A percentile compares a stretch with the other conserved stretches of the same genome.
Conservation (phyloP, 1,140 invertebrate species). For the Vollenhovia emeryi region DNA sequence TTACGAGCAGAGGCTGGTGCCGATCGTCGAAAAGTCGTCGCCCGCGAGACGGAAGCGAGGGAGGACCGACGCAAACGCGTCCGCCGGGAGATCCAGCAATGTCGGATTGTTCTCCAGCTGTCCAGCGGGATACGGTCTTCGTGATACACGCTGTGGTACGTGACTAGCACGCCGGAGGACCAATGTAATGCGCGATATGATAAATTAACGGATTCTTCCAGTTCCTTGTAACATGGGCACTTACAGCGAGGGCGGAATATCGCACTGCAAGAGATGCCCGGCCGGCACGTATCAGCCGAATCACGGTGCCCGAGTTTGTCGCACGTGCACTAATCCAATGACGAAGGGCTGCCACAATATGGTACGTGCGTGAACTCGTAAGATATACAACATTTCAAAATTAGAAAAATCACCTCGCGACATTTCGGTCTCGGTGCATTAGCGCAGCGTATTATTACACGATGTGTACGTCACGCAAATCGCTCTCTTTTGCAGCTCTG, state of each 20-base stretch:
- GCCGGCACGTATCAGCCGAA: conserved; percentile 79
- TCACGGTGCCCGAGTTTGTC: conserved; percentile 78
- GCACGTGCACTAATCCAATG: conserved; percentile 80
- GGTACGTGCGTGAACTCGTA: conserved; percentile 60
- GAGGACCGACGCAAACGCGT: conserved; percentile 10
- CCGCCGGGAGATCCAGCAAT: conserved; percentile 33
- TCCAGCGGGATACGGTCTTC: conserved; percentile 79
- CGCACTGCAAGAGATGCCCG: conserved; percentile 78
- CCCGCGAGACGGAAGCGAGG: conserved; percentile 66
- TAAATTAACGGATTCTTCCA: conserved; percentile 58
- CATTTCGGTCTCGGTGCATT: neutral
- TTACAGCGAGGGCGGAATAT: conserved; percentile 80
- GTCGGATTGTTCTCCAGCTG: conserved; percentile 78
- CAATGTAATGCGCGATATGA: neutral
- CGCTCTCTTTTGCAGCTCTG: conserved; percentile 3
- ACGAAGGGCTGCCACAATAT: conserved; percentile 79
- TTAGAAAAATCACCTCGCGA: neutral
- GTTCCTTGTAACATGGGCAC: conserved; percentile 79
- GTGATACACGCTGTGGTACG: conserved; percentile 77
- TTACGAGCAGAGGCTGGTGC: conserved; percentile 75
- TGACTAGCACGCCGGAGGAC: neutral
- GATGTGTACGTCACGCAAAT: no score
- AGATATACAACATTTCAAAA: neutral
- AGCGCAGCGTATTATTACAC: neutral
- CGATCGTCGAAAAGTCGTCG: conserved; percentile 65